A percentile compares a stretch with the other conserved stretches of the same genome.
These are phyloP conservation scores for Actinernus sp. DNA, from an alignment of 92 coral and sea anemone genomes.

Conservation along the genomic window DNA sequence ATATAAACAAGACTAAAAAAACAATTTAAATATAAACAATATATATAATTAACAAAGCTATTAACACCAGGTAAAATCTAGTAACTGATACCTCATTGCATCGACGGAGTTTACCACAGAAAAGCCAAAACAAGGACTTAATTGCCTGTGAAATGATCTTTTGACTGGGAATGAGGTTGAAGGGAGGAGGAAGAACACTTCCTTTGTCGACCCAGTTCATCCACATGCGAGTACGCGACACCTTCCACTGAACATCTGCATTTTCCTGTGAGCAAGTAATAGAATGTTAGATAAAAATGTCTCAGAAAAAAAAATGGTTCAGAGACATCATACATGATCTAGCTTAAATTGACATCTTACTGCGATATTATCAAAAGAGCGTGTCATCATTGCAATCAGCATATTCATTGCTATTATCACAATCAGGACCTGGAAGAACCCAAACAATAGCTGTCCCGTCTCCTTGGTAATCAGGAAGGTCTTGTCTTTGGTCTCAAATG, in stretches of 20 bases:
- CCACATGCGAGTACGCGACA: constrained; percentile 60
- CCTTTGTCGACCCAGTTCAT: constrained; percentile 63
- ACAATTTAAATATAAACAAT: background rate
- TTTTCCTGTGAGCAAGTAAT: constrained; percentile 42
- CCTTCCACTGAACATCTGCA: constrained; percentile 60
- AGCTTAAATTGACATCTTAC: too few species aligned
- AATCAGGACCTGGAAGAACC: constrained; percentile 54
- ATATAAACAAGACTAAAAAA: too few species aligned
- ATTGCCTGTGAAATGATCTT: background rate
- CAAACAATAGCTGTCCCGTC: constrained; percentile 71
- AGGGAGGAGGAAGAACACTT: constrained; percentile 55
- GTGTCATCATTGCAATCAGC: constrained; percentile 84
- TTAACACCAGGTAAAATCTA: too few species aligned
- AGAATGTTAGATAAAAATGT: too few species aligned
- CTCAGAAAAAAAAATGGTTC: too few species aligned
- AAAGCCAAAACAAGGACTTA: background rate
- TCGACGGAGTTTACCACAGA: background rate
- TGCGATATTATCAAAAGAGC: constrained; percentile 60
- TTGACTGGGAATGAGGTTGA: constrained; percentile 47
- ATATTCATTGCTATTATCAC: constrained; percentile 74
- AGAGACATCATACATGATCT: too few species aligned
- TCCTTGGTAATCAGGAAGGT: constrained; percentile 52
- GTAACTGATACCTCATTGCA: background rate
- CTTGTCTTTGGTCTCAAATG: constrained; percentile 53
- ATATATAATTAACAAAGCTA: too few species aligned